Percentiles rank a stretch among this genome's conserved stretches.
These are phyloP conservation scores for Siphamia tubifer DNA, from an alignment of 2,113 vertebrate species.

Conservation along the genomic window DNA sequence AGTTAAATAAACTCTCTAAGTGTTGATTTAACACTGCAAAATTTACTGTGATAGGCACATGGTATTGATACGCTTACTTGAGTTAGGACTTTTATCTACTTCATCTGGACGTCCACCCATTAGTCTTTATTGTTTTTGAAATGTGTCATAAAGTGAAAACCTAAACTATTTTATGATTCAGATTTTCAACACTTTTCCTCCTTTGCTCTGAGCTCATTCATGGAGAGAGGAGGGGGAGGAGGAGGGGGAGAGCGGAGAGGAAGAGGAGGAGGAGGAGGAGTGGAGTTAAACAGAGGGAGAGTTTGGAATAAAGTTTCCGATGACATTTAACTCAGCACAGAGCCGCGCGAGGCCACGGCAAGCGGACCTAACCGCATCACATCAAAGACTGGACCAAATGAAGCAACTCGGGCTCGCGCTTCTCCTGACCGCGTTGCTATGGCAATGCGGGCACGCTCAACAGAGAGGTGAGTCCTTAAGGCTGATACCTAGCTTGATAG, in stretches of 20 bases:
- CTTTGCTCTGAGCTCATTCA: background rate
- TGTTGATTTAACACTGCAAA: too few relatives aligned
- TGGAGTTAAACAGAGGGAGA: conserved; percentile 1
- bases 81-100: too few relatives aligned
- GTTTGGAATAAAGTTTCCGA: conserved; percentile 57
- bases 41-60: too few relatives aligned
- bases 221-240: background rate
- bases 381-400: conserved; percentile 50
- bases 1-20: too few relatives aligned
- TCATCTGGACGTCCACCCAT: too few relatives aligned
- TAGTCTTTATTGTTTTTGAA: too few relatives aligned
- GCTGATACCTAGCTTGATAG: background rate
- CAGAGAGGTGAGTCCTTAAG: conserved; percentile 78
- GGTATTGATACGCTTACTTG: too few relatives aligned
- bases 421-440: conserved; percentile 69
- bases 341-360: conserved; percentile 13
- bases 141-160: too few relatives aligned
- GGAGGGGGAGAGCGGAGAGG: background rate
- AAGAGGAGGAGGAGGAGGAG: conserved; percentile 5
- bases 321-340: conserved; percentile 16
- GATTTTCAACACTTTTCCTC: background rate
- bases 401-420: conserved; percentile 39
- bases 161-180: too few relatives aligned
- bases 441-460: conserved; percentile 72
- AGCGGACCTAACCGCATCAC: conserved; percentile 1